Conservation (phyloP, 2,888 invertebrate genomes). For the Tiphia femorata region DNA sequence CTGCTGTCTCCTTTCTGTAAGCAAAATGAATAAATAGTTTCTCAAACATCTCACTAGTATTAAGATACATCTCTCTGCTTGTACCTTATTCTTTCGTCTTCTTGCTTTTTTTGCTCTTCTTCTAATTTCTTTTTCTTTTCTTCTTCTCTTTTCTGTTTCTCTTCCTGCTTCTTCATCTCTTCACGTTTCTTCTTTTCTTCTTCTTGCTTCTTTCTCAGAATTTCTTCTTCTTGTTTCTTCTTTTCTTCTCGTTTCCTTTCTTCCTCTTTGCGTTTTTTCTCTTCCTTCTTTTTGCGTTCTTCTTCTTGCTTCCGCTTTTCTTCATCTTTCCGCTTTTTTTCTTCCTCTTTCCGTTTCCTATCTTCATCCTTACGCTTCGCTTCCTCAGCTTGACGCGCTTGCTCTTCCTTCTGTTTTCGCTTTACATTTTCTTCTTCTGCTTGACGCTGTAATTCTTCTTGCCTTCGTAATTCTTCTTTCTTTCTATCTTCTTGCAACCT, state of each 20-base stretch:
- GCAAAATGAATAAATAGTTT: slow-evolving; percentile 12
- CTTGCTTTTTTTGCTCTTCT: slow-evolving; percentile 61
- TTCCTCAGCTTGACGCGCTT: slow-evolving; percentile 54
- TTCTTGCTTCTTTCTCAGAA: slow-evolving; percentile 67
- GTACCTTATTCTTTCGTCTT: slow-evolving; percentile 61
- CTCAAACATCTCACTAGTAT: not conserved
- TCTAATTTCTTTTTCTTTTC: slow-evolving; percentile 70
- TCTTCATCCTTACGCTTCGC: slow-evolving; percentile 70
- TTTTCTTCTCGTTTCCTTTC: slow-evolving; percentile 70
- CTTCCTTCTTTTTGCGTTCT: slow-evolving; percentile 71
- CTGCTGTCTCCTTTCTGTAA: slow-evolving; percentile 58
- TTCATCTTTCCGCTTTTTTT: slow-evolving; percentile 69
- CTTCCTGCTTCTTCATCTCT: slow-evolving; percentile 63
- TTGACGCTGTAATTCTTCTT: slow-evolving; percentile 69
- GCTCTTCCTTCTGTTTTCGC: slow-evolving; percentile 58
- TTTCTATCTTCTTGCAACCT: slow-evolving; percentile 68
- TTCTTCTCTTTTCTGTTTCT: slow-evolving; percentile 70
- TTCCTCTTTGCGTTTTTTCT: slow-evolving; percentile 70
- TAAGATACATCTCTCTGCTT: slow-evolving; percentile 7
- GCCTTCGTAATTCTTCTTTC: slow-evolving; percentile 68
- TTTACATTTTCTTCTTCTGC: slow-evolving; percentile 54
- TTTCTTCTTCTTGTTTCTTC: slow-evolving; percentile 69
- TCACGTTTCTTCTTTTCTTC: slow-evolving; percentile 67
- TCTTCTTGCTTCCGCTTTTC: slow-evolving; percentile 72
- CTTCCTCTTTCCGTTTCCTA: slow-evolving; percentile 71